Conservation (phyloP, 2,888 invertebrate genomes). For the Tipula helvola region DNA sequence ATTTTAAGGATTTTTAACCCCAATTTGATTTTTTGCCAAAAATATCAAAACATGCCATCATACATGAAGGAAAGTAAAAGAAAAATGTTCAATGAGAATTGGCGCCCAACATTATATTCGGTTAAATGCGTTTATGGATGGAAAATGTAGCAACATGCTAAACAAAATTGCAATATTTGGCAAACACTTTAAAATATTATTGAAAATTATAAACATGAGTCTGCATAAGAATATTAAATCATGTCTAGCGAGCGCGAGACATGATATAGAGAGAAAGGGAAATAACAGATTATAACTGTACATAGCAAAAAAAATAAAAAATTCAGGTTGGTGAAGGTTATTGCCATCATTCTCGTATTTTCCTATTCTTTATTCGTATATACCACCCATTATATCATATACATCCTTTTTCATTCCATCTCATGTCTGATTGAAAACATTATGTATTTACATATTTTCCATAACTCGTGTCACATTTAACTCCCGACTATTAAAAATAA, state of each 20-base stretch:
- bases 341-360: not conserved
- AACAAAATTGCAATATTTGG: not conserved
- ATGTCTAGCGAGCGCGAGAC: not conserved
- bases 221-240: not conserved
- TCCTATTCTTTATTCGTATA: not conserved
- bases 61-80: not conserved
- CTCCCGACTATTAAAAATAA: not conserved
- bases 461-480: not conserved
- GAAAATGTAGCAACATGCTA: not conserved
- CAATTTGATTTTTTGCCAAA: not conserved
- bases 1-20: not conserved
- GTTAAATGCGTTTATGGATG: not conserved
- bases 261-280: not conserved
- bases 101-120: not conserved
- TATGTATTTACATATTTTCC: not conserved
- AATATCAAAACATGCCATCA: not conserved
- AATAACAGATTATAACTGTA: not conserved
- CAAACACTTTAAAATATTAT: not conserved
- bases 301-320: not conserved
- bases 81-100: not conserved
- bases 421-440: not conserved
- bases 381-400: not conserved
- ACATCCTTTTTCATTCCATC: not conserved
- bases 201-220: not conserved
- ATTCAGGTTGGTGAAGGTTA: not conserved